Evolutionary conservation across 2,888 invertebrate species (phyloP), one percentile per base, ranked within the genome.

Genomic region (Metellina segmentata): DNA sequence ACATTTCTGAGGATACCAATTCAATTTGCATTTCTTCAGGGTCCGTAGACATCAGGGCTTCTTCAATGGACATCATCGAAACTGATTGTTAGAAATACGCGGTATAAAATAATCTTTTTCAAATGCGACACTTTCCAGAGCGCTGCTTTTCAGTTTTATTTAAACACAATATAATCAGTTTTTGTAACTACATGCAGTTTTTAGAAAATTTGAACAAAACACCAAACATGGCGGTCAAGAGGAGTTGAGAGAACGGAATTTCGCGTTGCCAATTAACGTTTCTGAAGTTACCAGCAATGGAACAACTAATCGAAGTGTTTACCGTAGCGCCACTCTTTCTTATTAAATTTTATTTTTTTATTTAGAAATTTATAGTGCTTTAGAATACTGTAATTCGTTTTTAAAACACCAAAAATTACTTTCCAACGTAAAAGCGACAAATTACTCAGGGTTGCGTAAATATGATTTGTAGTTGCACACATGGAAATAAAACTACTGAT

Each of bases 221-320:
- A 91, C 85, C 77, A 91, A 91, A 91, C 87, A 91, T 91, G 91
- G 91, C 91, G 91, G 87, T 83, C 53, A 81, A 91, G 91, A 83
- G 83, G 91, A 91, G 91, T 91, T 91, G 91, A 91, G 91, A 91
- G 91, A 91, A 91, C 19, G 78, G 87, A 72, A 72, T 83, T 72
- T 52, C 48, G 34, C 20, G 91, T 91, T 91, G 91, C 91, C 91
- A 91, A 51, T 87, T 83, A 90, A 52, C 61, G n/a, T 83, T 83
- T 91, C 72, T 81, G 77, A 81, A 87, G 75, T 78, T 71, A 6
- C 9, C 91, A 91, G 90, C 83, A 87, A 48, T 6, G 9, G 69
- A 71, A 91, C 91, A 87, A 87, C 91, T 91, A 78, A 91, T 70
- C 87, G 49, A 51, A 81, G 13, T 75, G 34, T 53, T 20, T 13